These are phyloP conservation scores for Arenicola marina DNA, from an alignment of 2,888 invertebrate genomes.

Conservation along the genomic window DNA sequence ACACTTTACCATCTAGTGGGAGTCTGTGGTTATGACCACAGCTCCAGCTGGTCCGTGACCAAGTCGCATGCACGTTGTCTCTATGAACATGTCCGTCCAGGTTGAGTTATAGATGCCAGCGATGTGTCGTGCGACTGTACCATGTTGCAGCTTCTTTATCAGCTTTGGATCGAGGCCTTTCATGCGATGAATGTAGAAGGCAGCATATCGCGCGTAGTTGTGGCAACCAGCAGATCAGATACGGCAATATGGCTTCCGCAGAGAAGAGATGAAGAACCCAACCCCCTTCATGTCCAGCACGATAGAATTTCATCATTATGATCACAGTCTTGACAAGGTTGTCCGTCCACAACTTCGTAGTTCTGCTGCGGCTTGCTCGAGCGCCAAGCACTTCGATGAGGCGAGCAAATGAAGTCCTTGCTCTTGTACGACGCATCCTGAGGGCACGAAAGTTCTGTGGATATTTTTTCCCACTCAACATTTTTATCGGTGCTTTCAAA, in stretches of 20 bases:
- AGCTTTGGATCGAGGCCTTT: neutral
- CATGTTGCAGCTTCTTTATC: constrained; percentile 4
- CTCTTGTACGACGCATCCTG: neutral
- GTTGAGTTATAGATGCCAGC: constrained; percentile 2
- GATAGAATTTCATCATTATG: constrained; percentile 5
- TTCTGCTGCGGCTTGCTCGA: constrained; percentile 6
- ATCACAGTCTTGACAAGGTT: constrained; percentile 5
- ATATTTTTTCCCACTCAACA: constrained; percentile 10
- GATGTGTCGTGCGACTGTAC: constrained; percentile 2
- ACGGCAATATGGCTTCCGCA: constrained; percentile 3
- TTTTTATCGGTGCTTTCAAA: constrained; percentile 6
- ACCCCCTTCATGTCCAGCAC: constrained; percentile 8
- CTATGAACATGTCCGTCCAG: constrained; percentile 15
- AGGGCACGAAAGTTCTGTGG: constrained; percentile 9
- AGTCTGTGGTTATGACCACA: neutral
- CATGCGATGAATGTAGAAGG: constrained; percentile 3
- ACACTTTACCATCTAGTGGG: constrained; percentile 3
- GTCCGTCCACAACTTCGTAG: constrained; percentile 8
- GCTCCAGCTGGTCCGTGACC: constrained; percentile 9
- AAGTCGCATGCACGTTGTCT: constrained; percentile 11
- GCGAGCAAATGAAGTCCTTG: constrained; percentile 3
- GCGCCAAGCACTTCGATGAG: constrained; percentile 6
- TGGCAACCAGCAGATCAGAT: constrained; percentile 1
- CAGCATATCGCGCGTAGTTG: constrained; percentile 5
- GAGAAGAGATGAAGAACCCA: constrained; percentile 5